Evolutionary conservation across 2,797 vertebrate species (phyloP), one percentile per base, ranked within the genome.

Genomic region (Melanotaenia parkinsoni): DNA sequence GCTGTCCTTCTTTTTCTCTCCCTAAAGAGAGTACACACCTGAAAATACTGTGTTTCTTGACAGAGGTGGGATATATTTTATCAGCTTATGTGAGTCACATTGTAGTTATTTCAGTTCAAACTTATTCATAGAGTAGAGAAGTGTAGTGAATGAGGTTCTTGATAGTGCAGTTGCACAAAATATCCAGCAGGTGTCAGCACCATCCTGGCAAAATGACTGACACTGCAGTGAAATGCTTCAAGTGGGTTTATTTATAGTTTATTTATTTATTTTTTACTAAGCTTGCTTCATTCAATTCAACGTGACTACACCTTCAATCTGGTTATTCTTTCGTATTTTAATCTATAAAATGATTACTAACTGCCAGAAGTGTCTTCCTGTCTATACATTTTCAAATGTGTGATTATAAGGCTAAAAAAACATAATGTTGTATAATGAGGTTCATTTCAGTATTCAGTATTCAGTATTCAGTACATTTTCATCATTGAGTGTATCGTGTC

Each of bases 111-210:
- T 47, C 35, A n/a, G 18, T 24, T 20, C 40, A 72, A 57, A 38
- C n/a, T 6, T 28, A 56, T 60, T 54, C 28, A 37, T n/a, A 38
- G 24, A 53, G 11, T 28, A 8, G 1, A 7, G 3, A 13, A 60
- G 33, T 53, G 14, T 0, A 32, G 28, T 43, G 20, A 70, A 73
- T 4, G 12, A 3, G n/a, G 5, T 38, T 24, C 11, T 24, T 60
- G 12, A 26, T 69, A 3, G 26, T 86, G 82, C 51, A 80, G 73
- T 80, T 85, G 6, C 76, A 66, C n/a, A 24, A 1, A 43, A 1
- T 59, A 0, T 61, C 91, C 92, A 90, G 74, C 68, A 92, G 91
- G 63, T 85, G 90, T 68, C 91, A 91, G 86, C 66, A 72, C 14
- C 20, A 8, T 35, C 67, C 45, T 58, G 35, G 24, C 28, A 57